phyloP scores from a whole-genome alignment of 1,140 invertebrate species.

The Drosophila mayri region DNA sequence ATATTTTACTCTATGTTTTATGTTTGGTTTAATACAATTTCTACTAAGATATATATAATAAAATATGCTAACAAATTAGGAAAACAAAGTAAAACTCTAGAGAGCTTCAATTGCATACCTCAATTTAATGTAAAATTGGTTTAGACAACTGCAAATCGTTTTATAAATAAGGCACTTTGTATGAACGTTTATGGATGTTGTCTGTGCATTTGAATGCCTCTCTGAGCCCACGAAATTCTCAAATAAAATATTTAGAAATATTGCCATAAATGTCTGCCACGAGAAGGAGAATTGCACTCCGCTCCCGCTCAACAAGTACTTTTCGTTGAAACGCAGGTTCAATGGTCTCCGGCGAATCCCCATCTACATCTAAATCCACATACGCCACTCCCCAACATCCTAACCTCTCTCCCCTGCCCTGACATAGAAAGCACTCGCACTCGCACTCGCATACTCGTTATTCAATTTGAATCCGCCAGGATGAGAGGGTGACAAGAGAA shows the following conservation, averaged over 20 bases:
- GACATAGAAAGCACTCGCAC: conserved; percentile 22
- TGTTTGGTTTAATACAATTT: not conserved
- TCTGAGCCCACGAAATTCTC: conserved; percentile 15
- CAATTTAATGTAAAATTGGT: not conserved
- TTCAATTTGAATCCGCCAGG: conserved; percentile 43
- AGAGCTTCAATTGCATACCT: not conserved
- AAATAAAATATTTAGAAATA: conserved; percentile 39
- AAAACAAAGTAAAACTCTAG: not conserved
- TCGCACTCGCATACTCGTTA: conserved; percentile 43
- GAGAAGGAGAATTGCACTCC: not conserved
- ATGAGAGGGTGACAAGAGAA: conserved; percentile 1
- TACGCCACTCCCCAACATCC: not conserved
- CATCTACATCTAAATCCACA: not conserved
- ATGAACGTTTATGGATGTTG: conserved; percentile 16
- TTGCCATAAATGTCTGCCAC: conserved; percentile 23
- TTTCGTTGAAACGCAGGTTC: conserved; percentile 18
- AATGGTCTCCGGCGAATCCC: conserved; percentile 18
- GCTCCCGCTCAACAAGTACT: conserved; percentile 35
- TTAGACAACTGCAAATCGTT: conserved; percentile 16
- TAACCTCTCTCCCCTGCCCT: not conserved
- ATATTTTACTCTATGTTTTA: not conserved
- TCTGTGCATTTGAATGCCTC: conserved; percentile 18
- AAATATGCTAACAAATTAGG: not conserved
- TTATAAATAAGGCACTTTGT: conserved; percentile 21
- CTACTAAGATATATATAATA: no score